Evolutionary conservation across 2,113 vertebrate genomes (phyloP).

Genomic region (Myiozetetes cayanensis): DNA sequence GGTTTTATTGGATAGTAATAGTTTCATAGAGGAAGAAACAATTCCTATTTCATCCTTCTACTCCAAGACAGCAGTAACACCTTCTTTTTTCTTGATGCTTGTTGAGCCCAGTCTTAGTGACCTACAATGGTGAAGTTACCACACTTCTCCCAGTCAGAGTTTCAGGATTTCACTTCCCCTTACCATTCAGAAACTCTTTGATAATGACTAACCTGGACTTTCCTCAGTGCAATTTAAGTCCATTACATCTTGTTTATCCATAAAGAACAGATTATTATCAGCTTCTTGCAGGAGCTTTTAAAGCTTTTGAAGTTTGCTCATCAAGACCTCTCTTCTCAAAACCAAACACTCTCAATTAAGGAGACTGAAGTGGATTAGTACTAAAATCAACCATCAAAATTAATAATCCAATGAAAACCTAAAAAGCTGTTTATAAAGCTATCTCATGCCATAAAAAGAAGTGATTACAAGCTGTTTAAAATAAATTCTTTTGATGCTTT

Average conservation of each 20-base stretch:
- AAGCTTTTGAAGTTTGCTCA: neutral
- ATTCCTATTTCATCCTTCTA: neutral
- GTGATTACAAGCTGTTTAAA: neutral
- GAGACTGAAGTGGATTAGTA: conserved; percentile 1
- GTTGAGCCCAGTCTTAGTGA: neutral
- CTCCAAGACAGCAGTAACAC: neutral
- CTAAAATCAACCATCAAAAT: neutral
- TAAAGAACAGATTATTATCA: neutral
- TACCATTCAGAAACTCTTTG: neutral
- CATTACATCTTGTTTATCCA: neutral
- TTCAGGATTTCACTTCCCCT: neutral
- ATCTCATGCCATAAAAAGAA: neutral
- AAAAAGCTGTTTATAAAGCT: neutral
- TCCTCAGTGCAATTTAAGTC: neutral
- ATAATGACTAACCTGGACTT: neutral
- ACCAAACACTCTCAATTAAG: neutral
- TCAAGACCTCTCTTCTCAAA: neutral
- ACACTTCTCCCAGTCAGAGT: neutral
- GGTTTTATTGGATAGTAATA: neutral
- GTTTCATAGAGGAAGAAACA: neutral
- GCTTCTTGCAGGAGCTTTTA: neutral
- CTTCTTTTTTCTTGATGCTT: neutral
- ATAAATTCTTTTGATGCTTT: neutral
- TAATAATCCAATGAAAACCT: neutral
- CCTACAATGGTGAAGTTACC: neutral